Percentiles rank a stretch among this genome's conserved stretches.
Evolutionary conservation across 1,140 invertebrate species (phyloP).

Genomic region (Lasaia peninsularis): DNA sequence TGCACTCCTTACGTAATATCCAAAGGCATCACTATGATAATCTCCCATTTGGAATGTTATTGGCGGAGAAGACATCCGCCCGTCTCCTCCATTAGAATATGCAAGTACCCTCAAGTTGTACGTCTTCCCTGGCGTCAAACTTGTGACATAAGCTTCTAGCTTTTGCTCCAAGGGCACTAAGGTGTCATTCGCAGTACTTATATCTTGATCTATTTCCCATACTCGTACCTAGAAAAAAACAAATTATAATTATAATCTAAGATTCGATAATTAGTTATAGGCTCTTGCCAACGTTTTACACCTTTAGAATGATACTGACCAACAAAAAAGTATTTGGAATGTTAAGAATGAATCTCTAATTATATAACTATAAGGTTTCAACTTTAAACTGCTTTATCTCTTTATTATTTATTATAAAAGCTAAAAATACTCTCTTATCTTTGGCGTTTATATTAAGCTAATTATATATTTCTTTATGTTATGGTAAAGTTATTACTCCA

Average conservation of each 20-base stretch:
- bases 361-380: no score
- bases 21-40: constrained; percentile 64
- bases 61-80: constrained; percentile 95
- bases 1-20: constrained; percentile 52
- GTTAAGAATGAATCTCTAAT: no score
- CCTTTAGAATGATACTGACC: no score
- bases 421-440: no score
- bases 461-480: no score
- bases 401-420: no score
- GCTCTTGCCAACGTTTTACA: no score
- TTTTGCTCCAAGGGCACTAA: constrained; percentile 85
- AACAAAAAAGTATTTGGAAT: no score
- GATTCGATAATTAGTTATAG: no score
- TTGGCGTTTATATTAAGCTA: no score
- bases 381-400: no score
- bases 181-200: constrained; percentile 93
- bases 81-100: constrained; percentile 95
- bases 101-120: constrained; percentile 95
- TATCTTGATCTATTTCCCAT: constrained; percentile 95
- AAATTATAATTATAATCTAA: constrained; percentile 6
- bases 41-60: constrained; percentile 92
- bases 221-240: constrained; percentile 83
- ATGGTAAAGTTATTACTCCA: no score
- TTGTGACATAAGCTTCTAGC: constrained; percentile 86
- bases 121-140: constrained; percentile 89